These are phyloP conservation scores for Aporophyla lueneburgensis DNA, from an alignment of 2,888 invertebrate species.

Conservation along the genomic window DNA sequence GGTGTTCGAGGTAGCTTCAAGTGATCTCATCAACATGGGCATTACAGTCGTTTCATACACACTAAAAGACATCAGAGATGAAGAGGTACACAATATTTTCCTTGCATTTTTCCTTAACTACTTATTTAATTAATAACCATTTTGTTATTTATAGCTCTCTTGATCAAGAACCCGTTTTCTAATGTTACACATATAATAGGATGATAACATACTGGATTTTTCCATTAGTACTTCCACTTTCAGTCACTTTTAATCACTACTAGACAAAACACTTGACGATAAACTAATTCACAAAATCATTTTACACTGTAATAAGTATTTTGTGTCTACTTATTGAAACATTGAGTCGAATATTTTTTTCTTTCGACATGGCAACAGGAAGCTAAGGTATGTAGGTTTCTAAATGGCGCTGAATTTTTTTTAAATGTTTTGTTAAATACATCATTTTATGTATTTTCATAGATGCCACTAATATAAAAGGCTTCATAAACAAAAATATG, in stretches of 20 bases:
- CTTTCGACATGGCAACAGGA: constrained; percentile 83
- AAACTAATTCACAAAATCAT: constrained; percentile 28
- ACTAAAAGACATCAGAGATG: constrained; percentile 97
- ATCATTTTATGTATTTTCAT: constrained; percentile 34
- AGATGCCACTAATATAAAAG: constrained; percentile 24
- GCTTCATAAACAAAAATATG: constrained; percentile 23
- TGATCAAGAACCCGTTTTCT: constrained; percentile 10
- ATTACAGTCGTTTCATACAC: constrained; percentile 99
- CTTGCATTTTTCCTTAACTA: constrained; percentile 12
- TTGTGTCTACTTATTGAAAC: constrained; percentile 46
- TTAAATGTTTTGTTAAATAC: constrained; percentile 21
- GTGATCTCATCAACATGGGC: constrained; percentile 98
- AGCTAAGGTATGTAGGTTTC: constrained; percentile 86
- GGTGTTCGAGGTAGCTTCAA: constrained; percentile 98
- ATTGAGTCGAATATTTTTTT: constrained; percentile 75
- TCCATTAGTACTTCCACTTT: constrained; percentile 17
- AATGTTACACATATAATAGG: background rate
- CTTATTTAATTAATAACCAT: constrained; percentile 4
- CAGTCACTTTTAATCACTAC: constrained; percentile 34
- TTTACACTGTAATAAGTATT: constrained; percentile 31
- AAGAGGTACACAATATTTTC: constrained; percentile 93
- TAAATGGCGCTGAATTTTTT: constrained; percentile 55
- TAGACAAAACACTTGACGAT: constrained; percentile 13
- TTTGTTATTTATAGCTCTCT: constrained; percentile 16
- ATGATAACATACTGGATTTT: constrained; percentile 7